Percentiles rank a stretch among this genome's conserved stretches.
Evolutionary conservation across 1,140 invertebrate species (phyloP).

Genomic region (Cherax destructor): DNA sequence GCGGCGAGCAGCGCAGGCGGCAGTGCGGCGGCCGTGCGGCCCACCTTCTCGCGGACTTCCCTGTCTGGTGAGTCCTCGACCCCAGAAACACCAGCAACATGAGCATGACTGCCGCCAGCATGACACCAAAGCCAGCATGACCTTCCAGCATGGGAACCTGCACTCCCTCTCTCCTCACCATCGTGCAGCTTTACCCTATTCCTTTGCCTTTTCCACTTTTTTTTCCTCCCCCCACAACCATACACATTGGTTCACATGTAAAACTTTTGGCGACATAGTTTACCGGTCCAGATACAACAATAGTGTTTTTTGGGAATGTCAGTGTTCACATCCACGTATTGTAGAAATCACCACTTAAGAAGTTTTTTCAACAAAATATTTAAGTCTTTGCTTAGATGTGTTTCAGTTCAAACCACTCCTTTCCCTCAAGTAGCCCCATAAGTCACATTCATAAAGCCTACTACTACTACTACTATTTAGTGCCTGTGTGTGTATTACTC

Average conservation of each 20-base stretch:
- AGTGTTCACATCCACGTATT: constrained; percentile 50
- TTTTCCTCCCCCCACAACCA: neutral
- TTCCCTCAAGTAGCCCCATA: constrained; percentile 9
- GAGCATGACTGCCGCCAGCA: constrained; percentile 6
- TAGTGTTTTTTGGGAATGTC: constrained; percentile 38
- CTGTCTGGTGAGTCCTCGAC: constrained; percentile 59
- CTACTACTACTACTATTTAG: neutral
- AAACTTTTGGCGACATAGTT: constrained; percentile 18
- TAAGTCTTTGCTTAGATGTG: constrained; percentile 14
- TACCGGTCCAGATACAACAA: constrained; percentile 2
- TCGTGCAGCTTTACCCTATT: neutral
- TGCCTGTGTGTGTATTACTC: constrained; percentile 45
- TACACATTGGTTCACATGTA: neutral
- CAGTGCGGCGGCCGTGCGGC: constrained; percentile 74
- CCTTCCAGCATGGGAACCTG: constrained; percentile 18
- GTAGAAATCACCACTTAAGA: neutral
- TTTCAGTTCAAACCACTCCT: constrained; percentile 29
- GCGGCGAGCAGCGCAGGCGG: constrained; percentile 28
- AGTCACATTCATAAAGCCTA: constrained; percentile 1
- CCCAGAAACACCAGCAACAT: constrained; percentile 45
- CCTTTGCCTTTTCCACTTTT: constrained; percentile 5
- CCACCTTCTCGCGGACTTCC: constrained; percentile 72
- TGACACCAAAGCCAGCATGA: constrained; percentile 41
- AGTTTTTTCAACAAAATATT: constrained; percentile 9
- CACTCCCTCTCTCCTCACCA: constrained; percentile 16